These are phyloP conservation scores for Siphamia tubifer DNA, from an alignment of 2,113 vertebrate genomes.

Conservation along the genomic window DNA sequence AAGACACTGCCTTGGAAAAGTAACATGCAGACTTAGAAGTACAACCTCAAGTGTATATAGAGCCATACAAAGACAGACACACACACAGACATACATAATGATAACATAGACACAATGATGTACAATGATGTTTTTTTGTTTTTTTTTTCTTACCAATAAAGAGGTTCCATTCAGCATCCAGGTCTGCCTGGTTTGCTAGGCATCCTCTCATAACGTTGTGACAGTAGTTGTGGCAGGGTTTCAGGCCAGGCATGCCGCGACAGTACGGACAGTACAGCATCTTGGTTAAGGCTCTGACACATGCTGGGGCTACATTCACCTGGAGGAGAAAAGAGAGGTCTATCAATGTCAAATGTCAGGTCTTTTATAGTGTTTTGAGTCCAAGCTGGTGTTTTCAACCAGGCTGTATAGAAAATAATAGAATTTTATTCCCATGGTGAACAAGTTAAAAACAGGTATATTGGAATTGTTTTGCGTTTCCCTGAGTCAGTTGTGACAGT, in stretches of 20 bases:
- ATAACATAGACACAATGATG: not conserved
- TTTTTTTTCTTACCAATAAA: conserved; percentile 90
- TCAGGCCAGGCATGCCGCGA: conserved; percentile 86
- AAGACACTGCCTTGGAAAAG: conserved; percentile 41
- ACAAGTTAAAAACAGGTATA: too few species aligned
- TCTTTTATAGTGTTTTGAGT: not conserved
- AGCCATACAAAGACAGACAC: not conserved
- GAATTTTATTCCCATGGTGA: too few species aligned
- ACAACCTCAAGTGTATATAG: conserved; percentile 1
- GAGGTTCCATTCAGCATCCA: conserved; percentile 97
- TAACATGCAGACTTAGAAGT: conserved; percentile 38
- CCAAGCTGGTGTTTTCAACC: not conserved
- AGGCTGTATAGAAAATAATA: too few species aligned
- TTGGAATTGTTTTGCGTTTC: too few species aligned
- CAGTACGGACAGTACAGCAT: conserved; percentile 98
- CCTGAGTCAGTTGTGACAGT: too few species aligned
- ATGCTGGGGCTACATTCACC: conserved; percentile 94
- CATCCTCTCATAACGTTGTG: conserved; percentile 98
- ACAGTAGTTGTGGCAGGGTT: conserved; percentile 95
- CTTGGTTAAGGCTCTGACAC: conserved; percentile 92
- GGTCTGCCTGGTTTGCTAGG: conserved; percentile 96
- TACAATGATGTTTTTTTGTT: too few species aligned
- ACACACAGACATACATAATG: not conserved
- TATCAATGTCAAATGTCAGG: conserved; percentile 15
- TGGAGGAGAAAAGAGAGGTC: conserved; percentile 60